These are phyloP conservation scores for Pithys albifrons DNA, from an alignment of 2,113 vertebrate genomes.

Conservation along the genomic window DNA sequence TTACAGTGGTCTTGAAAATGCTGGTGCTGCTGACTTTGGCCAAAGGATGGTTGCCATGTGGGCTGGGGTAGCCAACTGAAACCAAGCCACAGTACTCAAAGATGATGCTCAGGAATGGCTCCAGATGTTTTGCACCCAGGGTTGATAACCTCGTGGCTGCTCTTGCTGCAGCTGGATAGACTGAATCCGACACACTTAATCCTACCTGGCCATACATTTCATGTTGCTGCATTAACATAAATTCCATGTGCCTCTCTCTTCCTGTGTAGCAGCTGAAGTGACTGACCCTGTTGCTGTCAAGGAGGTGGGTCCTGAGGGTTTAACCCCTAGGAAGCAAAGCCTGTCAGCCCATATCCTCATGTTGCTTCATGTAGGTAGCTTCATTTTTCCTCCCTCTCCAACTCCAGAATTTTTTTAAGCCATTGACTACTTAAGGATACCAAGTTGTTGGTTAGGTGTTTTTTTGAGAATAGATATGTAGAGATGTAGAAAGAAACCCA, in stretches of 20 bases:
- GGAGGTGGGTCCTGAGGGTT: not conserved
- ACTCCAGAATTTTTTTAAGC: not conserved
- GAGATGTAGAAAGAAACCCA: not conserved
- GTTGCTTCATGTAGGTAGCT: not conserved
- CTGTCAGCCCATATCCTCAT: not conserved
- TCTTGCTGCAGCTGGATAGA: not conserved
- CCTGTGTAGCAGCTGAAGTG: not conserved
- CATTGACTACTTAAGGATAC: not conserved
- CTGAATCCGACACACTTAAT: not conserved
- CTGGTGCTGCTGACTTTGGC: not conserved
- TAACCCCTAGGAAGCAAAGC: not conserved
- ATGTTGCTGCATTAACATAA: not conserved
- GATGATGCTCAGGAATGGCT: not conserved
- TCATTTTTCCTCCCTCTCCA: not conserved
- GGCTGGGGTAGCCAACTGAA: not conserved
- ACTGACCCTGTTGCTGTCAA: not conserved
- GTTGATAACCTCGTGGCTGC: not conserved
- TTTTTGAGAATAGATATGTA: not conserved
- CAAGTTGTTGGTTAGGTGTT: accelerated
- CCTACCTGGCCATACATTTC: not conserved
- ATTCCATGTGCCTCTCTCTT: not conserved
- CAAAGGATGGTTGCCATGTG: accelerated
- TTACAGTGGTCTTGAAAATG: not conserved
- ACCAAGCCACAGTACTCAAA: accelerated
- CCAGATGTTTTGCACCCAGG: not conserved